Conservation (phyloP, 2,113 vertebrate genomes). For the Arenaria interpres region DNA sequence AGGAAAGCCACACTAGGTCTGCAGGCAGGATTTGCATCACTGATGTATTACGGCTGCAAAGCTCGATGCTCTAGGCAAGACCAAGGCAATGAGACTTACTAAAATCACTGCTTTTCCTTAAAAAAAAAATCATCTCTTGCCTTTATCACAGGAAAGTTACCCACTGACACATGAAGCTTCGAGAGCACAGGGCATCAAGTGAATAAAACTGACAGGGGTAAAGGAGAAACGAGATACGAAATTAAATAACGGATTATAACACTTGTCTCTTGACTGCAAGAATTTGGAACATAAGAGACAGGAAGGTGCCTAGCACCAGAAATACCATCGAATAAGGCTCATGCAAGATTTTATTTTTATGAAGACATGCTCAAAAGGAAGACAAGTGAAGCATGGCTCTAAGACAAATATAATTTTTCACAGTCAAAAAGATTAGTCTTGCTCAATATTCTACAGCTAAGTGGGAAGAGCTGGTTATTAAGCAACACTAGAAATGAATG, state of each 20-base stretch:
- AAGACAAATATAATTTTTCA: conserved; percentile 62
- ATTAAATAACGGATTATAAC: conserved; percentile 31
- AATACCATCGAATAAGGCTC: conserved; percentile 2
- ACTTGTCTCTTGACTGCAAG: neutral
- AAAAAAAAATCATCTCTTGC: neutral
- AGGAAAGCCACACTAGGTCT: neutral
- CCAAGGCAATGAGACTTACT: neutral
- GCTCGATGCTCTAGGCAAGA: neutral
- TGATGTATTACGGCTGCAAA: neutral
- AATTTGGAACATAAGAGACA: neutral
- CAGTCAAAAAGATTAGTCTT: conserved; percentile 63
- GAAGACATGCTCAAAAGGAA: conserved; percentile 40
- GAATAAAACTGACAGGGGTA: neutral
- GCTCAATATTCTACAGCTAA: conserved; percentile 48
- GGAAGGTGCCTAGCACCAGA: neutral
- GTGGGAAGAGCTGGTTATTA: conserved; percentile 45
- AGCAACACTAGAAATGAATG: neutral
- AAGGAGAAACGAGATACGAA: neutral
- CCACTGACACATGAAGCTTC: neutral
- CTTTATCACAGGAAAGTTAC: neutral
- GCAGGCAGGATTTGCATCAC: neutral
- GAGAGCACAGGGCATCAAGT: neutral
- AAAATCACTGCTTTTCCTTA: neutral
- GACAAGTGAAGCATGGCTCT: conserved; percentile 47
- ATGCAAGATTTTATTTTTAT: conserved; percentile 36